phyloP scores from a whole-genome alignment of 2,113 vertebrate genomes.

The Poecilia latipinna region DNA sequence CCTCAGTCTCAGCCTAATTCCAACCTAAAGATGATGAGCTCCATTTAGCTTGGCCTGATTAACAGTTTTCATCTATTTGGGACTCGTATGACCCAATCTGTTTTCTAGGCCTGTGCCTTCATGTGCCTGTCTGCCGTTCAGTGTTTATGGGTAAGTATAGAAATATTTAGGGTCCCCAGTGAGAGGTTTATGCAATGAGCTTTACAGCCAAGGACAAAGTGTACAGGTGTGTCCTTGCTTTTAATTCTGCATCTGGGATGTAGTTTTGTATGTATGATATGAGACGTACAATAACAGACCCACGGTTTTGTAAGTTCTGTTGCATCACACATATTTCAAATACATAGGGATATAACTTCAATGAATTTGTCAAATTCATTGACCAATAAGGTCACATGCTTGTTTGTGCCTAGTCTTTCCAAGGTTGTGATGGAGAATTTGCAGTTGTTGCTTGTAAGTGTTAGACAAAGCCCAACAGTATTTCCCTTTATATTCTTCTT shows the following conservation, averaged over 20 bases:
- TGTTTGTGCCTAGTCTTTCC: too few species aligned
- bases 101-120: constrained; percentile 45
- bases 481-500: too few species aligned
- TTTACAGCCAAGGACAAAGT: constrained; percentile 39
- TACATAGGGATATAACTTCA: too few species aligned
- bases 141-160: constrained; percentile 3
- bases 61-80: constrained; percentile 62
- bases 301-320: too few species aligned
- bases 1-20: constrained; percentile 71
- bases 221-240: background rate
- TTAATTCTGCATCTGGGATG: background rate
- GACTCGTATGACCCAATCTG: constrained; percentile 54
- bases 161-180: constrained; percentile 5
- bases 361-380: too few species aligned
- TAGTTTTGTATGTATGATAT: too few species aligned
- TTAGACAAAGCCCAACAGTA: too few species aligned
- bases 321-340: too few species aligned
- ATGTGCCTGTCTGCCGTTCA: background rate
- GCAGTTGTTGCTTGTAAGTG: too few species aligned
- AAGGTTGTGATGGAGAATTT: too few species aligned
- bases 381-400: too few species aligned
- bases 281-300: too few species aligned
- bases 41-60: constrained; percentile 77
- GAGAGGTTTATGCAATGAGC: constrained; percentile 45
- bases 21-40: constrained; percentile 70